Base-by-base conservation (phyloP, 1,140 invertebrate genomes). In the Temnothorax curvispinosus region DNA sequence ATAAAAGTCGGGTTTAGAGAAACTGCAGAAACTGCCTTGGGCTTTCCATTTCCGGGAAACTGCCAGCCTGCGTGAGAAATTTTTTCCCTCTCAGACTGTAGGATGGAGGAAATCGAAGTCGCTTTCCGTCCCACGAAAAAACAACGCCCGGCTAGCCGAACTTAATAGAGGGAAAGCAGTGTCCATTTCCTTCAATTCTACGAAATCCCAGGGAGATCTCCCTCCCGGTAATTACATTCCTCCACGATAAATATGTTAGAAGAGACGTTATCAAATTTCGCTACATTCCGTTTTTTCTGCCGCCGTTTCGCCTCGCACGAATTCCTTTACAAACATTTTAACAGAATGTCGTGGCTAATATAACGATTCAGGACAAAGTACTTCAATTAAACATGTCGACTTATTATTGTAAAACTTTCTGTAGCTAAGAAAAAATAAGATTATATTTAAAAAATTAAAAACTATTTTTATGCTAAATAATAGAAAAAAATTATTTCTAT, bases 231-330 rank as follows among this genome's bases (percentile, higher is more conserved):
- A 80, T 69, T 80, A 62, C 62, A 27, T 27, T 27, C 27, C 27
- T 27, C 27, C 27, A 8, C 32, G 13, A 80, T 80, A 80, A 69
- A 80, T 69, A 78, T 69, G 52, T 78, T 65, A 78, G 76, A 52
- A n/a, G 32, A 32, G 32, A 67, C 62, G 47, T 80, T 80, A 80
- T 69, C 62, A 80, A 80, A 80, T 80, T 80, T 67, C 47, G 44
- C 64, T 77, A 77, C 15, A 41, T 67, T 52, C 27, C 58, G 9
- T 64, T 78, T 11, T 35, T 35, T 18, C 60, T 8, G 13, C n/a
- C 7, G 13, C 18, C 76, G 15, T 47, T 62, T 67, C 27, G 21
- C 11, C n/a, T 21, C 41, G 27, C 18, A 38, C 11, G 18, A 65
- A 35, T 27, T 44, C 13, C 44, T 32, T 67, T 38, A 9, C 52